Evolutionary conservation across 2,888 invertebrate species (phyloP).

Genomic region (Caenorhabditis imperialis): DNA sequence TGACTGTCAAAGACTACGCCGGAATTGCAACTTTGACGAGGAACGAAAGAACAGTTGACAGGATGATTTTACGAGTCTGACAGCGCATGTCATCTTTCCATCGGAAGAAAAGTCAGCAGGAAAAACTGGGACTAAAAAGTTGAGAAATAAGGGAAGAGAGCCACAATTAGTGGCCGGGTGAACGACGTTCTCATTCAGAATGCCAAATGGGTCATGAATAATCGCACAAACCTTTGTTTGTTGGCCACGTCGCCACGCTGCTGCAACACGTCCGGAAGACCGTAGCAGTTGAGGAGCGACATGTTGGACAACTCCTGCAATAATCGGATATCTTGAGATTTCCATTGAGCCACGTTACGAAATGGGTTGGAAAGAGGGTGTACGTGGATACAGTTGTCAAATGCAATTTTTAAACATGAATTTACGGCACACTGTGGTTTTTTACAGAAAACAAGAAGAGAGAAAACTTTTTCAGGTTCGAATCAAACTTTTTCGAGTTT

Average conservation of each 20-base stretch:
- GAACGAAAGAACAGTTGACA: constrained; percentile 27
- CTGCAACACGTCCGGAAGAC: constrained; percentile 30
- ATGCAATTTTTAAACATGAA: too few relatives aligned
- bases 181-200: constrained; percentile 15
- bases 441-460: too few relatives aligned
- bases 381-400: too few relatives aligned
- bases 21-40: constrained; percentile 2
- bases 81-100: constrained; percentile 16
- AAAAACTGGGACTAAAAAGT: not conserved
- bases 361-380: too few relatives aligned
- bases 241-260: constrained; percentile 30
- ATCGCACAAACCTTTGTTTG: constrained; percentile 45
- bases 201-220: constrained; percentile 33
- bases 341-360: too few relatives aligned
- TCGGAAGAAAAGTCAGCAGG: too few relatives aligned
- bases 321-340: too few relatives aligned
- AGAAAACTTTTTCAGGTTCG: too few relatives aligned
- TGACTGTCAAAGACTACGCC: not conserved
- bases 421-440: too few relatives aligned
- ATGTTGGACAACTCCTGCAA: constrained; percentile 11
- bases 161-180: constrained; percentile 15
- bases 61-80: constrained; percentile 29
- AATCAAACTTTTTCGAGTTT: too few relatives aligned
- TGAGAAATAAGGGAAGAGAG: not conserved
- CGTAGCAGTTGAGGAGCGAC: constrained; percentile 47